Percentiles rank a stretch among this genome's conserved stretches.
Conservation (phyloP, 2,888 invertebrate genomes). For the Caradrina kadenii region DNA sequence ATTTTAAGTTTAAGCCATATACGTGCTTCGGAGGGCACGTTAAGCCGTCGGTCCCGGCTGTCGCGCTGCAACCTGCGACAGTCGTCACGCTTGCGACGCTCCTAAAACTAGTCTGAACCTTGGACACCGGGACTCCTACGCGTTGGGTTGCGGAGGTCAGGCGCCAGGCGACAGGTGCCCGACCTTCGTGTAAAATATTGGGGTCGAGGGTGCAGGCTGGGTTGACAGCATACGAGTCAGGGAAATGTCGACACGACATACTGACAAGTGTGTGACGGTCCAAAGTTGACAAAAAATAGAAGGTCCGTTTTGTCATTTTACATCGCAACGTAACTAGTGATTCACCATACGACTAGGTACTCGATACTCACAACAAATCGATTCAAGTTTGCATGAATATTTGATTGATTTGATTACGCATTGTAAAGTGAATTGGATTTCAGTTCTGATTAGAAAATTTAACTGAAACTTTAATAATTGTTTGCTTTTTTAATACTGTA, state of each 20-base stretch:
- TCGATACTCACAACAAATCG: no score
- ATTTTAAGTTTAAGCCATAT: background rate
- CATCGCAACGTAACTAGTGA: no score
- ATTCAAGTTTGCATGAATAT: no score
- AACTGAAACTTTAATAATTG: no score
- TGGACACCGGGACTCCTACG: constrained; percentile 3
- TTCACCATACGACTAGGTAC: no score
- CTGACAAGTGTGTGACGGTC: constrained; percentile 8
- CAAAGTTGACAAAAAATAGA: no score
- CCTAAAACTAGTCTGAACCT: constrained; percentile 8
- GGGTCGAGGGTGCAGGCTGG: background rate
- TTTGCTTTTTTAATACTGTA: no score
- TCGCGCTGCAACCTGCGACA: constrained; percentile 9
- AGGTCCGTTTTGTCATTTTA: no score
- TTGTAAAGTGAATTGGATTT: no score
- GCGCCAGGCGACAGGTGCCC: background rate
- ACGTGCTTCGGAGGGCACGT: constrained; percentile 32
- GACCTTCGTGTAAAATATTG: constrained; percentile 8
- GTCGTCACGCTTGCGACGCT: constrained; percentile 24
- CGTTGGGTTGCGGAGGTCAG: constrained; percentile 11
- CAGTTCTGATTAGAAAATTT: no score
- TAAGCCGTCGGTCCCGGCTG: constrained; percentile 38
- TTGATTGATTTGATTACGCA: no score
- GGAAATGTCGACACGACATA: background rate
- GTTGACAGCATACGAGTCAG: constrained; percentile 12